Evolutionary conservation across 1,140 invertebrate genomes (phyloP).

Genomic region (Tribolium madens): DNA sequence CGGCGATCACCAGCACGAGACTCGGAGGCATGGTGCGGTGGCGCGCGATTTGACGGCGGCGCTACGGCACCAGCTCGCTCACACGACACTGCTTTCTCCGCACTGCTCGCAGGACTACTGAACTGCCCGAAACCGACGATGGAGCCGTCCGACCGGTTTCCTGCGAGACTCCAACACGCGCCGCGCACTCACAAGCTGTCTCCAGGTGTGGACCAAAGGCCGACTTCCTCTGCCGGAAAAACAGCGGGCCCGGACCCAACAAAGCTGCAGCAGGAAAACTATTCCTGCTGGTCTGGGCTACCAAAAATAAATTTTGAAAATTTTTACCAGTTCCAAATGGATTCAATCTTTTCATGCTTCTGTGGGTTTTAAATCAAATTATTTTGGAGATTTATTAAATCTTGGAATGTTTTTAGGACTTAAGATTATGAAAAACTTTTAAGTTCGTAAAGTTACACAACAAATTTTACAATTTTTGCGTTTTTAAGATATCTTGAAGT

Average conservation of each 20-base stretch:
- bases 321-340: no score
- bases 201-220: slow-evolving; percentile 7
- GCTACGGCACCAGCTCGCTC: slow-evolving; percentile 42
- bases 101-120: slow-evolving; percentile 44
- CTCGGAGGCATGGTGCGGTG: slow-evolving; percentile 32
- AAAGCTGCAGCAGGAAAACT: neutral
- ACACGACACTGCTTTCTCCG: slow-evolving; percentile 35
- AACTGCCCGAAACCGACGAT: slow-evolving; percentile 34
- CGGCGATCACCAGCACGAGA: slow-evolving; percentile 31
- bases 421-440: no score
- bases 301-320: no score
- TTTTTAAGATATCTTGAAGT: no score
- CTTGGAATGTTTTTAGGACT: no score
- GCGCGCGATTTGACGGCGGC: slow-evolving; percentile 40
- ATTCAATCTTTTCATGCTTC: no score
- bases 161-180: slow-evolving; percentile 14
- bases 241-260: neutral
- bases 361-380: no score
- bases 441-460: no score
- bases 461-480: no score
- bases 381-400: no score
- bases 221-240: slow-evolving; percentile 14
- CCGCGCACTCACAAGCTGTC: slow-evolving; percentile 20
- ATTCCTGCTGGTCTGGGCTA: neutral
- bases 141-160: slow-evolving; percentile 35